These are phyloP conservation scores for Leptopilina myrica DNA, from an alignment of 2,888 invertebrate genomes.

Conservation along the genomic window DNA sequence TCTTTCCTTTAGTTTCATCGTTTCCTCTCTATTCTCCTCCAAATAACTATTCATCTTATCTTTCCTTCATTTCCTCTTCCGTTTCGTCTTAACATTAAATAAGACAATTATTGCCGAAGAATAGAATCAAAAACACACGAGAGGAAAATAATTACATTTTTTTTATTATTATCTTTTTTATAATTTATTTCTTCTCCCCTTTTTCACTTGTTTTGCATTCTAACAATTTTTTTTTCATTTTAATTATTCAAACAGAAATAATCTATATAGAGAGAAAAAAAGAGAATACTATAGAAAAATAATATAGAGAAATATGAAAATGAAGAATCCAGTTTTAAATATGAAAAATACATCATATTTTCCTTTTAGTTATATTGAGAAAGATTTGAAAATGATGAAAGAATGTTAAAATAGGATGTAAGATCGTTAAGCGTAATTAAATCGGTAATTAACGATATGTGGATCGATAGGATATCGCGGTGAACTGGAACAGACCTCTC, in stretches of 20 bases:
- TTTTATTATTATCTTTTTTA: no score
- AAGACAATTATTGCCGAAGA: background rate
- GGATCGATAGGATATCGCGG: slow-evolving; percentile 55
- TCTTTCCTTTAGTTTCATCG: background rate
- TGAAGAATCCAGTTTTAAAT: no score
- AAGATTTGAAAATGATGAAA: no score
- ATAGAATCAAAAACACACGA: background rate
- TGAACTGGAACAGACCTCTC: slow-evolving; percentile 28
- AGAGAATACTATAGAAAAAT: no score
- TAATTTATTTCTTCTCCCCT: no score
- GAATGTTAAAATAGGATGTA: slow-evolving; percentile 47
- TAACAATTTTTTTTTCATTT: no score
- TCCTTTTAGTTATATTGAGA: no score
- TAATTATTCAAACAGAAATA: no score
- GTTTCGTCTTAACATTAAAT: background rate
- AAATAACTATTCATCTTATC: background rate
- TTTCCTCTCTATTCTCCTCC: background rate
- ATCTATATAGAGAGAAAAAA: no score
- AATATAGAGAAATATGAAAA: no score
- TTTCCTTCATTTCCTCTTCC: slow-evolving; percentile 8
- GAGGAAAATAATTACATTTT: background rate
- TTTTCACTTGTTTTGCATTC: no score
- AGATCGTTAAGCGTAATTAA: slow-evolving; percentile 65
- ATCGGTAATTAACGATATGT: slow-evolving; percentile 59
- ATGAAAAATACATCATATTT: no score